Conservation (phyloP, 1,140 invertebrate species). For the Cryptotermes secundus region DNA sequence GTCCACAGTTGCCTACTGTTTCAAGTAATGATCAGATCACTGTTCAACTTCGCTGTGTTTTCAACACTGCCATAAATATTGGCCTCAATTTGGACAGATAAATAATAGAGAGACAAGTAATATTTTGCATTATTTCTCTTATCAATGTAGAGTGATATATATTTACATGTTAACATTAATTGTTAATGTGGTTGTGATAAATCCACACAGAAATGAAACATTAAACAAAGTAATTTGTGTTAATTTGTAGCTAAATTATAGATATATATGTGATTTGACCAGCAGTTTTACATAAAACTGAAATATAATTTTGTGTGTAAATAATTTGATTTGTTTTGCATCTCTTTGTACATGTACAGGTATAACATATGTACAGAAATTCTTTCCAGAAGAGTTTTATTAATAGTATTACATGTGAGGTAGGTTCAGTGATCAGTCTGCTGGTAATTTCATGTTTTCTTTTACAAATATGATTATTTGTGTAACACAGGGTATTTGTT, state of each 20-base stretch:
- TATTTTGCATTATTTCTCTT: conserved; percentile 13
- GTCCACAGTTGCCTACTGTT: background rate
- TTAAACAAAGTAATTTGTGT: background rate
- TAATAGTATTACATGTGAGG: background rate
- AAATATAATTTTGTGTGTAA: background rate
- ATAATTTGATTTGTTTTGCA: background rate
- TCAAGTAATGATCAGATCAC: background rate
- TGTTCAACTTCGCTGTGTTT: background rate
- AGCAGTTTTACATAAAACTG: background rate
- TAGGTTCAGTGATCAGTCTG: background rate
- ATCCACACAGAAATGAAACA: background rate
- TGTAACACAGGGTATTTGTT: too few relatives aligned
- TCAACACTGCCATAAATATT: conserved; percentile 5
- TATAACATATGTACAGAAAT: background rate
- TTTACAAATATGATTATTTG: background rate
- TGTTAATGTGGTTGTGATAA: conserved; percentile 20
- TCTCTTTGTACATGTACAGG: background rate
- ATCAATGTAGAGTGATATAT: background rate
- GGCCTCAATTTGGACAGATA: conserved; percentile 4
- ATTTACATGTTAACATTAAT: background rate
- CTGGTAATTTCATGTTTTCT: background rate
- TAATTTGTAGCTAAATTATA: background rate
- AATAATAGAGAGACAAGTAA: background rate
- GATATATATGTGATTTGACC: background rate
- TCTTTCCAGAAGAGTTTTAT: background rate